A percentile compares a stretch with the other conserved stretches of the same genome.
These are phyloP conservation scores for Parambassis ranga DNA, from an alignment of 2,797 vertebrate genomes.

Conservation along the genomic window DNA sequence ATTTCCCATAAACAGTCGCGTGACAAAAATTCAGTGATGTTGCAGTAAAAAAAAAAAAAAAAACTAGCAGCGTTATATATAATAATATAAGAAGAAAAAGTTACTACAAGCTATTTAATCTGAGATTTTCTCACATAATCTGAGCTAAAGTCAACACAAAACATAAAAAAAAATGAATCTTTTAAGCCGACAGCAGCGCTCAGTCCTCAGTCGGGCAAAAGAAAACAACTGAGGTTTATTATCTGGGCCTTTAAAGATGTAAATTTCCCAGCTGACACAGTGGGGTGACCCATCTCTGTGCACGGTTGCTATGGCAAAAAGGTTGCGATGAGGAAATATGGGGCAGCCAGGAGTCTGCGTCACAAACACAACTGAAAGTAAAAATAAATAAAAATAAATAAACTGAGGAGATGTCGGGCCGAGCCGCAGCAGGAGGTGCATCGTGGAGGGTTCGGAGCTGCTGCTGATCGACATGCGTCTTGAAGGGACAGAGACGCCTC, in stretches of 20 bases:
- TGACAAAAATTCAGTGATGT: no score
- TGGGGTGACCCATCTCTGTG: slow-evolving; percentile 54
- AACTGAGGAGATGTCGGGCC: slow-evolving; percentile 31
- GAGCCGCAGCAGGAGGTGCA: slow-evolving; percentile 31
- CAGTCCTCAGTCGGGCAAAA: not conserved
- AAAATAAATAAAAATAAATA: slow-evolving; percentile 26
- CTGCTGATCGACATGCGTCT: slow-evolving; percentile 54
- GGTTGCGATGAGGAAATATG: slow-evolving; percentile 64
- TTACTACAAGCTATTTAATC: no score
- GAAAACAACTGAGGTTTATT: slow-evolving; percentile 7
- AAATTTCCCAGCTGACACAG: slow-evolving; percentile 37
- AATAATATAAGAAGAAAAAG: no score
- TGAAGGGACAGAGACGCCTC: slow-evolving; percentile 27
- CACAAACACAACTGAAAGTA: slow-evolving; percentile 49
- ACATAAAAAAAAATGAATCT: not conserved
- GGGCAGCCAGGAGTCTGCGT: slow-evolving; percentile 61
- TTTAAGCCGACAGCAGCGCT: slow-evolving; percentile 24
- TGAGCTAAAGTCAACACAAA: no score
- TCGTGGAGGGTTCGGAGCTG: slow-evolving; percentile 55
- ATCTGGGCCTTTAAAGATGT: slow-evolving; percentile 28
- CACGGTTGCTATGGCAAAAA: slow-evolving; percentile 66
- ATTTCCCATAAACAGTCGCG: no score
- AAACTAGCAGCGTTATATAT: no score
- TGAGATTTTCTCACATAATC: not conserved
- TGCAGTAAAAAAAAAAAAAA: no score